Evolutionary conservation across 2,113 vertebrate genomes (phyloP).

Genomic region (Nesospiza acunhae): DNA sequence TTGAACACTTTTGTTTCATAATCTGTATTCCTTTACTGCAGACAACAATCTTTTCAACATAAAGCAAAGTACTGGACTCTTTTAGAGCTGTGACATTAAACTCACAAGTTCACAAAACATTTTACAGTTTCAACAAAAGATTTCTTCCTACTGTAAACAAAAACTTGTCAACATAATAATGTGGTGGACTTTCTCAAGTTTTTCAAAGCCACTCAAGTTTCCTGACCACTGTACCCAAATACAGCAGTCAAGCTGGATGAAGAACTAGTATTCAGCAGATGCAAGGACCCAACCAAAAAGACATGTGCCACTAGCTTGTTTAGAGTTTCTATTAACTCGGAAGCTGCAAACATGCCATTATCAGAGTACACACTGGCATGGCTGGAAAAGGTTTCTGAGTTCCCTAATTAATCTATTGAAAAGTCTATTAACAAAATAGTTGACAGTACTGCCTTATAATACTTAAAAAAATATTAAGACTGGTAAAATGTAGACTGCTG

Average conservation of each 20-base stretch:
- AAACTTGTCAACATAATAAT: neutral
- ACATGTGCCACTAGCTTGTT: neutral
- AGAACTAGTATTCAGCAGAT: neutral
- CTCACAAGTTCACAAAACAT: neutral
- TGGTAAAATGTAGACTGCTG: neutral
- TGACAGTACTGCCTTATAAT: neutral
- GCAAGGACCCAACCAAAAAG: neutral
- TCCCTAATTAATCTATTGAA: neutral
- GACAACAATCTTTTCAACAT: neutral
- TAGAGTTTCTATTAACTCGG: neutral
- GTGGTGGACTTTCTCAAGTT: neutral
- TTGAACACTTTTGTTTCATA: neutral
- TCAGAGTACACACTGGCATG: neutral
- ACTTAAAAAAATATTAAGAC: neutral
- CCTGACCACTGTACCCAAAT: neutral
- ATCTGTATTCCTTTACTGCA: neutral
- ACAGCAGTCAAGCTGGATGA: neutral
- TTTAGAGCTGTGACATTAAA: neutral
- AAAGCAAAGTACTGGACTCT: neutral
- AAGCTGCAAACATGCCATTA: neutral
- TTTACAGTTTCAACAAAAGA: neutral
- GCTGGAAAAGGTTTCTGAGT: neutral
- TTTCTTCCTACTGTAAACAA: neutral
- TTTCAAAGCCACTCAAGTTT: neutral
- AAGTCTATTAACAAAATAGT: neutral